Evolutionary conservation across 92 coral and sea anemone genomes (phyloP), one percentile per base, ranked within the genome.

Genomic region (Siderastrea radians): DNA sequence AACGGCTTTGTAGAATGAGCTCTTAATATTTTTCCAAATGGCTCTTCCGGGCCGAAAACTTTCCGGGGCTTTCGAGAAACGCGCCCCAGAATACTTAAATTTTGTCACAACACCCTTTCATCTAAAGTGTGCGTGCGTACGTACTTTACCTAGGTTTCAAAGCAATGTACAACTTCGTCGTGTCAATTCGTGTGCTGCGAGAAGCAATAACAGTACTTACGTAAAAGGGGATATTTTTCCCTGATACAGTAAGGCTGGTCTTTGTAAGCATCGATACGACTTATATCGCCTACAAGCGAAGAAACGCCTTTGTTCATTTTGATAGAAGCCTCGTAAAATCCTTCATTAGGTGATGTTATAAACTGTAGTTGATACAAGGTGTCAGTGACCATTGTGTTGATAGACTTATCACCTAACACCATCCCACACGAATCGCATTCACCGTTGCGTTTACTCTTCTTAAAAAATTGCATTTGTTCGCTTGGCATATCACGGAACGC

Each of bases 401-500:
- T 49, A 3, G 90, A 86, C 68, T 90, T 91, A 14, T 82, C 88
- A 3, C 93, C 96, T 62, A 84, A 81, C 2, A 76, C 81, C 0
- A 82, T 86, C 2, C 86, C 93, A 50, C 98, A 95, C 2, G 90
- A 91, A 7, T 95, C 98, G 44, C 98, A 95, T 17, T 3, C 47
- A 7, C 57, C 49, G 60, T 92, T 68, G 8, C 72, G 80, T 72
- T 87, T 80, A 6, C 95, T 81, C 72, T 72, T 85, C 12, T 82
- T 75, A 49, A 97, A 93, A 51, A 74, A 86, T 48, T 95, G 98
- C 54, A 95, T 91, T 9, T 72, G 84, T 9, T 88, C 86, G 49
- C 94, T 94, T 0, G 99, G 99, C 91, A 96, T 88, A 60, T 97
- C 97, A 51, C 96, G 86, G 70, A 91, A 88, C 7, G 94, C 98